Evolutionary conservation across 2,888 invertebrate genomes (phyloP), one percentile per base, ranked within the genome.

Genomic region (Oxyscelio sp.): DNA sequence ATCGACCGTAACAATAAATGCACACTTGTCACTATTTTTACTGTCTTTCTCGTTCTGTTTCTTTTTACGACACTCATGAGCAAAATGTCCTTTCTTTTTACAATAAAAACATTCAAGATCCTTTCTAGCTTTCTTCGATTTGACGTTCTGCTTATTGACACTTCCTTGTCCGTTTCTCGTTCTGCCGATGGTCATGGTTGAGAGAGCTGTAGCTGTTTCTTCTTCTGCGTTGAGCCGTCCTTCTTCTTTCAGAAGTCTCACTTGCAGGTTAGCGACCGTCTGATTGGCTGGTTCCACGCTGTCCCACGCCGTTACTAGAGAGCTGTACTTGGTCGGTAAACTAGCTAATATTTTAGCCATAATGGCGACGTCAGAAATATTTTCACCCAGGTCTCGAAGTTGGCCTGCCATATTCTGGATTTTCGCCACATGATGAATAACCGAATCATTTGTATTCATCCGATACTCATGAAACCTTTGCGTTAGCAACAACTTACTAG

Each of bases 401-500:
- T 74, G 80, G 0, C 54, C 15, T 17, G 90, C 91, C 78, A 91
- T 66, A 52, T 89, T 91, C 71, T 88, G 87, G 1, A 91, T 81
- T 74, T 90, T 90, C 1, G 89, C 43, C 4, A 91, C 83, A 56
- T 91, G 90, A 56, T 91, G 87, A 0, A 89, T 88, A 1, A 91
- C 84, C 2, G 80, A 79, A 27, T n/a, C 90, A 5, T 58, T 87
- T 6, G 84, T 8, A 0, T 40, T 50, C 87, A 87, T 87, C 1
- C 34, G 31, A 34, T 87, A 85, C 0, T 75, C 73, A 21, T 89
- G 84, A 52, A 89, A 89, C 2, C 59, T 68, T 43, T 88, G 80
- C 15, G 66, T 75, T 17, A 88, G 21, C 3, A 83, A 6, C 6
- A 87, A 22, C 61, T 85, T 87, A 13, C 86, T 87, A n/a, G 79